phyloP scores from a whole-genome alignment of 2,888 invertebrate species.

The Odontomyia ornata region DNA sequence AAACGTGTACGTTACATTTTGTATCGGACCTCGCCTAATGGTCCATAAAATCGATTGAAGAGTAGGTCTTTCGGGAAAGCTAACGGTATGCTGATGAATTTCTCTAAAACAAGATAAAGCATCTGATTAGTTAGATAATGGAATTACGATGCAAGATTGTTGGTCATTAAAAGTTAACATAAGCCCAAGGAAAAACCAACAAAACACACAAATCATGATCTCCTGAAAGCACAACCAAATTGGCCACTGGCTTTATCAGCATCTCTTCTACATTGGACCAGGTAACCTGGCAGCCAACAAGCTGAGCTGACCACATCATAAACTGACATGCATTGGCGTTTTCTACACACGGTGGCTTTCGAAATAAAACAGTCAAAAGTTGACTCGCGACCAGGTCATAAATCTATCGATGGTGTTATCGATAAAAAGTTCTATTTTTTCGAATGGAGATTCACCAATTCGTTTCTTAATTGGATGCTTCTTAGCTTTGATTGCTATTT shows the following conservation, averaged over 20 bases:
- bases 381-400: conserved; percentile 49
- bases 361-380: conserved; percentile 38
- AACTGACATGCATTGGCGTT: conserved; percentile 26
- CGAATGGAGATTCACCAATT: conserved; percentile 38
- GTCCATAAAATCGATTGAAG: conserved; percentile 29
- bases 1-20: background rate
- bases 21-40: background rate
- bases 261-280: background rate
- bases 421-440: conserved; percentile 47
- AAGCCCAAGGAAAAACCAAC: background rate
- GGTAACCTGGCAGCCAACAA: too few species aligned
- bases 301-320: background rate
- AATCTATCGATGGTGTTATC: conserved; percentile 50
- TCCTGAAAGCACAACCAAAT: background rate
- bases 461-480: conserved; percentile 49
- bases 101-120: conserved; percentile 35
- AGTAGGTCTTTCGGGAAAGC: conserved; percentile 9
- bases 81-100: conserved; percentile 48
- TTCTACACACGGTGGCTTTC: background rate
- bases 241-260: background rate
- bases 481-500: conserved; percentile 33
- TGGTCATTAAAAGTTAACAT: conserved; percentile 21
- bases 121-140: conserved; percentile 38
- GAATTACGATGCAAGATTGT: conserved; percentile 1
- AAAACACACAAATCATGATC: background rate